Percentiles rank a stretch among this genome's conserved stretches.
Evolutionary conservation across 2,797 vertebrate genomes (phyloP).

Genomic region (Macropus fuliginosus): DNA sequence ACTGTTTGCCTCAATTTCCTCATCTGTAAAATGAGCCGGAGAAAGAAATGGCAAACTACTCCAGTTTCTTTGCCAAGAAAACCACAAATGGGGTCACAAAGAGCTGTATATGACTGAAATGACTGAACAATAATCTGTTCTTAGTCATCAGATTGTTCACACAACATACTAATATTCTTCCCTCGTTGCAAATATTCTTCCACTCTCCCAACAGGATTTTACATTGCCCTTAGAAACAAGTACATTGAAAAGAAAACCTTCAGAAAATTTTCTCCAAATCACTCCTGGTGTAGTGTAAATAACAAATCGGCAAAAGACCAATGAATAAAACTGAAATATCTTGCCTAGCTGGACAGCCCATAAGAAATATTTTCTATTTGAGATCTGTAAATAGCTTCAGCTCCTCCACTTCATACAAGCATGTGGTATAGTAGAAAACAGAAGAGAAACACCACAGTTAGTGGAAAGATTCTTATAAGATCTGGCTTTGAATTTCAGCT

Average conservation of each 20-base stretch:
- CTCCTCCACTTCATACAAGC: background rate
- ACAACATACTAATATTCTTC: constrained; percentile 3
- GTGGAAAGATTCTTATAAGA: background rate
- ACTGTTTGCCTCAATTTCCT: background rate
- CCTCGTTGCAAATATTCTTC: background rate
- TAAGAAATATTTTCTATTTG: constrained; percentile 76
- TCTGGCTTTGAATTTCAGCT: background rate
- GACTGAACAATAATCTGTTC: background rate
- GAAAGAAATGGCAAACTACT: background rate
- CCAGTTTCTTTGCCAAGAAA: background rate
- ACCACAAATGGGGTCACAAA: background rate
- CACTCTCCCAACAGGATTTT: constrained; percentile 48
- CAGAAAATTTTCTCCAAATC: constrained; percentile 74
- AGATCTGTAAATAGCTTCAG: constrained; percentile 51
- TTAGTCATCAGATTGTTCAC: background rate
- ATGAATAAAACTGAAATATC: constrained; percentile 82
- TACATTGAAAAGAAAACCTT: constrained; percentile 56
- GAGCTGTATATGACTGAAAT: background rate
- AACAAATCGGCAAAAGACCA: constrained; percentile 74
- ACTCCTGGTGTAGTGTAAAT: constrained; percentile 28
- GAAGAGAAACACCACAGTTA: background rate
- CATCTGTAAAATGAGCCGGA: background rate
- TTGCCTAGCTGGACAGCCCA: background rate
- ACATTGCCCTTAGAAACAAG: constrained; percentile 72
- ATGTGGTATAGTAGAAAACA: background rate